Evolutionary conservation across 2,888 invertebrate genomes (phyloP).

Genomic region (Melinaea marsaeus): DNA sequence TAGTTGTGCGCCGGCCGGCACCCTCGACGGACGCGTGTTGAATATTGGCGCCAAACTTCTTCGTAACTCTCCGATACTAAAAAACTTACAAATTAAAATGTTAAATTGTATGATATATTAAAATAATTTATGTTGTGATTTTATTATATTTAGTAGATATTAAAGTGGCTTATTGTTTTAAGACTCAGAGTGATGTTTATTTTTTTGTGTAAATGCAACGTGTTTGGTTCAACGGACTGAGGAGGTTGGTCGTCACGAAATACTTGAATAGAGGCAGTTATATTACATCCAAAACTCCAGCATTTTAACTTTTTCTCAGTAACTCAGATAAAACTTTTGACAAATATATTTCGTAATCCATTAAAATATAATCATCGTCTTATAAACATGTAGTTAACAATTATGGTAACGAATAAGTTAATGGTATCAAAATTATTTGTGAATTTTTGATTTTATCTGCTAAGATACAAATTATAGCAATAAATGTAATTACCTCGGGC

Average conservation of each 20-base stretch:
- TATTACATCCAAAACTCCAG: slow-evolving; percentile 60
- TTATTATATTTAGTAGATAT: slow-evolving; percentile 37
- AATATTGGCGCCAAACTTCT: slow-evolving; percentile 58
- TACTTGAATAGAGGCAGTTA: slow-evolving; percentile 64
- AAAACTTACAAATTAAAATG: slow-evolving; percentile 49
- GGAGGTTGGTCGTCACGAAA: slow-evolving; percentile 69
- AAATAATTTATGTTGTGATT: slow-evolving; percentile 38
- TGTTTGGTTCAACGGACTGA: slow-evolving; percentile 77
- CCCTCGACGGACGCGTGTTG: slow-evolving; percentile 57
- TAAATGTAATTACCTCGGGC: no score
- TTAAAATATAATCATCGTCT: no score
- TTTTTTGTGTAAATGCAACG: slow-evolving; percentile 75
- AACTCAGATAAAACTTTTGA: not conserved
- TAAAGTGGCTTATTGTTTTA: slow-evolving; percentile 53
- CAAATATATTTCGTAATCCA: not conserved
- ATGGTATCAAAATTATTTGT: no score
- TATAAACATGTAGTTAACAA: no score
- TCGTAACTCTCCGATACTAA: slow-evolving; percentile 63
- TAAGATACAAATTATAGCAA: no score
- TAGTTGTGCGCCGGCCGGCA: slow-evolving; percentile 75
- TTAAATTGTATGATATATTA: slow-evolving; percentile 41
- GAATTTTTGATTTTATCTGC: no score
- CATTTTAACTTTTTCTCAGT: slow-evolving; percentile 38
- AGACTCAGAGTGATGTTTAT: slow-evolving; percentile 60
- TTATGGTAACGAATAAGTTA: no score